These are phyloP conservation scores for Parazoanthus darwini DNA, from an alignment of 92 coral and sea anemone species.

Conservation along the genomic window DNA sequence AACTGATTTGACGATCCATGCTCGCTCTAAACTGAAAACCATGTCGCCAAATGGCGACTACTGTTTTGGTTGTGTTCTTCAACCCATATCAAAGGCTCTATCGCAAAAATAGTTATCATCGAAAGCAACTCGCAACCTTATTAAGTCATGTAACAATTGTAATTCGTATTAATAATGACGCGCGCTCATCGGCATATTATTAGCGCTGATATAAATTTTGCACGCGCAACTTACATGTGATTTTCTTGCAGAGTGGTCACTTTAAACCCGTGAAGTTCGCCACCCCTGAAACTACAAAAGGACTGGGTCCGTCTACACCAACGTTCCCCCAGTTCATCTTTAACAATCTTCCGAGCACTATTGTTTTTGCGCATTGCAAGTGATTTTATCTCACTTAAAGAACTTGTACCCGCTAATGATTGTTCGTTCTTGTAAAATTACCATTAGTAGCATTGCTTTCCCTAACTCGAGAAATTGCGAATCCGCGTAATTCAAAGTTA, in stretches of 20 bases:
- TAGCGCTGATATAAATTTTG: not conserved
- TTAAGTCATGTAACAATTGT: not conserved
- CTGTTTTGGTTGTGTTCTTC: not conserved
- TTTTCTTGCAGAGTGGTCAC: not conserved
- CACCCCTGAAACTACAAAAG: no score
- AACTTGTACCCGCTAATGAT: no score
- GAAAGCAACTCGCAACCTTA: not conserved
- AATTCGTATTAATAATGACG: constrained; percentile 31
- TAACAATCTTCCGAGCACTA: no score
- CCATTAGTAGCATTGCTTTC: no score
- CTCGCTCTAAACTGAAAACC: not conserved
- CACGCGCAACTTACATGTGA: not conserved
- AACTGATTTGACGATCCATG: constrained; percentile 40
- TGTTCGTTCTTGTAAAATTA: no score
- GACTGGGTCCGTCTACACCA: no score
- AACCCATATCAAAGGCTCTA: constrained; percentile 1
- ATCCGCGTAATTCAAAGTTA: no score
- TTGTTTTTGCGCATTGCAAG: no score
- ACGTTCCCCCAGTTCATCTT: no score
- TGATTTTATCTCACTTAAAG: no score
- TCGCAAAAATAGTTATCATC: not conserved
- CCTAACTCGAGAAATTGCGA: no score
- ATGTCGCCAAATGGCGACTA: constrained; percentile 41
- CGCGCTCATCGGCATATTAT: not conserved
- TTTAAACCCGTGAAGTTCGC: no score